Base-by-base conservation (phyloP, 2,888 invertebrate species). In the Drosophila eohydei region DNA sequence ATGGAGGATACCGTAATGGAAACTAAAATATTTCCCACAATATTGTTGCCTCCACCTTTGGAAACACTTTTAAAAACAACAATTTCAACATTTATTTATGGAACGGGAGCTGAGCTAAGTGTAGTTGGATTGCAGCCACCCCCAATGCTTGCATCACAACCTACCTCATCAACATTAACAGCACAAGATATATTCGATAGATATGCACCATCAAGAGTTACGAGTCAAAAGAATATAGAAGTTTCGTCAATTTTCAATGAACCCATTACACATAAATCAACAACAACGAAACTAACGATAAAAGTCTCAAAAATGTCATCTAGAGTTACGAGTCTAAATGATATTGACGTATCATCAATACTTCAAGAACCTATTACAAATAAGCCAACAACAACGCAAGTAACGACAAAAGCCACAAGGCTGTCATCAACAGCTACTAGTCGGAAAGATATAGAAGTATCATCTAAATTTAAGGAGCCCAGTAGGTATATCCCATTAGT, bases 41-140 rank as follows among this genome's bases (percentile, higher is more conserved):
- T 32, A 3, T 16, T 68, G 44, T 3, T 52, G 16, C 38, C 57
- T 5, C 43, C 41, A 3, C 7, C 43, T 12, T 9, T 54, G 28
- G 12, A 9, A 16, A 36, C 44, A 28, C 4, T 12, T 41, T 5
- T 50, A 4, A 59, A 58, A 8, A 40, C 58, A 30, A 36, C 14
- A 1, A 12, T 4, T n/a, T 7, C 40, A 9, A 41, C 48, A 21
- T 28, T 44, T 5, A 57, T 6, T n/a, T 30, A 48, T 40, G 32
- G 8, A n/a, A 21, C 26, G 21, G 57, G 11, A 30, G 16, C 32
- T 21, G 38, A 41, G 7, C 16, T 21, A 6, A 26, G 64, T 48
- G 32, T 66, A 12, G n/a, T 51, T 5, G 44, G 46, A 12, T 32
- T 57, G 8, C 30, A 69, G 41, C 59, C 62, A 4, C 43, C 62